Conservation (phyloP, 1,140 invertebrate species). For the Dufourea novaeangliae region DNA sequence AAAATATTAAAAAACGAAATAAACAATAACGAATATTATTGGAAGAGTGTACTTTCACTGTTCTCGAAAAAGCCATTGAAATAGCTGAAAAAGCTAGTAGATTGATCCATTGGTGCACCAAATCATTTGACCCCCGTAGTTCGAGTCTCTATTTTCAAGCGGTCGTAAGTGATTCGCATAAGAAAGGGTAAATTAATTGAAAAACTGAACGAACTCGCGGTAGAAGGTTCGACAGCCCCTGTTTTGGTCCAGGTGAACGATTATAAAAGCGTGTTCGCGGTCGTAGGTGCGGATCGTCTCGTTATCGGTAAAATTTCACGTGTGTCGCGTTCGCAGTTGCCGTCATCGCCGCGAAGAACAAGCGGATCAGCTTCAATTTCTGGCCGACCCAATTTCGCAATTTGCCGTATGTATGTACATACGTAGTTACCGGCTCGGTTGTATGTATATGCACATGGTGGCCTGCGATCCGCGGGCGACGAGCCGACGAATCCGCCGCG, state of each 20-base stretch:
- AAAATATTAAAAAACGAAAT: too few species aligned
- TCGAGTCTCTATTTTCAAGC: too few species aligned
- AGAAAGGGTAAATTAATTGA: rapidly evolving
- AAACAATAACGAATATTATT: too few species aligned
- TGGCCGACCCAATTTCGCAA: constrained; percentile 78
- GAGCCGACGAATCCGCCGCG: constrained; percentile 26
- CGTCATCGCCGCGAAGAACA: constrained; percentile 59
- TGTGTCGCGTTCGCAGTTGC: constrained; percentile 56
- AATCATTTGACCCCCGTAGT: too few species aligned
- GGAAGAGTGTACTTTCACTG: too few species aligned
- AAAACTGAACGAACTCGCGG: neutral
- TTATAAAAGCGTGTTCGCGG: constrained; percentile 60
- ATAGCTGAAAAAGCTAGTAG: too few species aligned
- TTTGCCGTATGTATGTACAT: constrained; percentile 41
- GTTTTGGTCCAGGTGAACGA: constrained; percentile 39
- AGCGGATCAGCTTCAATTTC: constrained; percentile 70
- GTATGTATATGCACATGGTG: constrained; percentile 47
- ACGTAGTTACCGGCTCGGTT: too few species aligned
- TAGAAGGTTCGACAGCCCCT: neutral
- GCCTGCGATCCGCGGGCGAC: constrained; percentile 8
- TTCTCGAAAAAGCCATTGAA: too few species aligned
- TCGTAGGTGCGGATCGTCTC: neutral
- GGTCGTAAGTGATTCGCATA: too few species aligned
- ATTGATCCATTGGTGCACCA: too few species aligned
- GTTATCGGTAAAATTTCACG: constrained; percentile 67